Base-by-base conservation (phyloP, 2,797 vertebrate genomes). In the Dromococcyx pavoninus region DNA sequence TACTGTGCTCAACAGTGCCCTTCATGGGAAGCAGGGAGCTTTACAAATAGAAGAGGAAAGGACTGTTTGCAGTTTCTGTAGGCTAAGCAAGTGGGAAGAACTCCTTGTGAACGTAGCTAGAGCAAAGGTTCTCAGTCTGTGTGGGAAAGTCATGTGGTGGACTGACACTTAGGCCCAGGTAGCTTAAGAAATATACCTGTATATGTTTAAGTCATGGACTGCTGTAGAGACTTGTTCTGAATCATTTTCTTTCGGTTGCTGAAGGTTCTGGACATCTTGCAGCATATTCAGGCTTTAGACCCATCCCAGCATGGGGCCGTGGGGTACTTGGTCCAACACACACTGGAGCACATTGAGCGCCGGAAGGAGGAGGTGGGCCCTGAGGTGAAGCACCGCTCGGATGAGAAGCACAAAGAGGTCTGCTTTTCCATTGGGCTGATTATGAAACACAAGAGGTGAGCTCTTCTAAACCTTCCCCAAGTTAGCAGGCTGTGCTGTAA, bases 401-500 rank as follows among this genome's bases (percentile, higher is more conserved):
- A 98, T 9, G 97, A 98, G 69, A 99, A 99, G 88, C 98, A 99
- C 98, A 97, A 97, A 64, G 98, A 99, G 22, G 98, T 99, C 96
- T 98, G 98, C 97, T 99, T 98, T 96, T 99, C 99, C 7, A 98
- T 99, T 0, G 99, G 99, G 56, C 98, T 99, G 84, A 97, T 99
- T 81, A 99, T 99, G 99, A 99, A 99, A 95, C 99, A 99, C 92
- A 99, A 99, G 98, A 98, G 99, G 99, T 99, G 94, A 89, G 97
- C 44, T 17, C 9, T 32, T 35, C 39, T 22, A 15, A 66, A 46
- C 62, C 54, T 50, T 43, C 54, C 66, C 54, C 27, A 0, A 1
- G 0, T 37, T 61, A 28, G 32, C 58, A 46, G 58, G 2, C 58
- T 32, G 54, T 37, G 13, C 30, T 56, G 50, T 7, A 32, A 13